These are phyloP conservation scores for Meiosimyza decipiens DNA, from an alignment of 2,888 invertebrate genomes.

Conservation along the genomic window DNA sequence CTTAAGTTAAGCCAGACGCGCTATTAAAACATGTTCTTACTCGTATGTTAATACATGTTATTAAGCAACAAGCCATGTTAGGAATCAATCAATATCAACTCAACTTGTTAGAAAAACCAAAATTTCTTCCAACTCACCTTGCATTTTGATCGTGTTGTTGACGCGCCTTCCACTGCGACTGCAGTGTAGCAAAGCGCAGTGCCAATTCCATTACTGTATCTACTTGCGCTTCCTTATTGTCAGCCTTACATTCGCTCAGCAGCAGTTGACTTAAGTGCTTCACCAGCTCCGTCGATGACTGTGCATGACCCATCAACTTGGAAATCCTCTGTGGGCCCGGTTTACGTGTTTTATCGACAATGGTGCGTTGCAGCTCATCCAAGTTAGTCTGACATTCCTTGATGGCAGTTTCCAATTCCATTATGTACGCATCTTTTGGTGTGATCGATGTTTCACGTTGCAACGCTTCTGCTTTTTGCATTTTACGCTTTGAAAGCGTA, in stretches of 20 bases:
- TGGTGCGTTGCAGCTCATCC: constrained; percentile 74
- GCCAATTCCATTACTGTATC: constrained; percentile 75
- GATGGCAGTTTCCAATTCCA: constrained; percentile 80
- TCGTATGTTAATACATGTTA: too few species aligned
- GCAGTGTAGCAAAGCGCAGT: constrained; percentile 75
- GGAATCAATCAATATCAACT: too few species aligned
- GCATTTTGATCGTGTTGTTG: constrained; percentile 82
- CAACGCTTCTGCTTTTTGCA: constrained; percentile 58
- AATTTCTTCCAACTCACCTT: constrained; percentile 71
- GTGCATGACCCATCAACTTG: constrained; percentile 80
- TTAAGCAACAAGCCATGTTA: too few species aligned
- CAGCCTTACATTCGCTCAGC: constrained; percentile 78
- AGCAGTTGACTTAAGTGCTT: constrained; percentile 82
- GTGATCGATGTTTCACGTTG: constrained; percentile 77
- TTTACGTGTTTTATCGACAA: constrained; percentile 71
- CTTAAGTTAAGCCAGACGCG: too few species aligned
- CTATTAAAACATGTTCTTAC: too few species aligned
- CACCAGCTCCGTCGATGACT: constrained; percentile 83
- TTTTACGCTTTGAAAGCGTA: constrained; percentile 72
- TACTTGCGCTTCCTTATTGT: constrained; percentile 74
- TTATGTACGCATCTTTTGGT: constrained; percentile 84
- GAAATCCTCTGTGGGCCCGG: constrained; percentile 78
- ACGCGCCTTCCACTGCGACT: constrained; percentile 77
- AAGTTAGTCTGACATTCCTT: constrained; percentile 77
- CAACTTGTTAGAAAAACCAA: too few species aligned